phyloP scores from a whole-genome alignment of 2,888 invertebrate species.

The Cryptocephalus moraei region DNA sequence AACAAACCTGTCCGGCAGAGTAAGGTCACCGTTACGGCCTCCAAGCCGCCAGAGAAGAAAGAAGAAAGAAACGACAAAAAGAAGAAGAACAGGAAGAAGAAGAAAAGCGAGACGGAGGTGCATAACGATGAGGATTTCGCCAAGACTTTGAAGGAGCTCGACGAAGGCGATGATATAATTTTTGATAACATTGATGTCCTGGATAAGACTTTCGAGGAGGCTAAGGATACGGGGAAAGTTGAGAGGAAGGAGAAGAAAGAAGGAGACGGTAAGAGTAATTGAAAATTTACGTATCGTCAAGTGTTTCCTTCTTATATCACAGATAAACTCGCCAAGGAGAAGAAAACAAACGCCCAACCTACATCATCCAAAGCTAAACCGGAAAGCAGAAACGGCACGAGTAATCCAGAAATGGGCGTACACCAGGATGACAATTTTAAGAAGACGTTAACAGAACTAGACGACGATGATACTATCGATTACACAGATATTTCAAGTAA shows the following conservation, averaged over 20 bases:
- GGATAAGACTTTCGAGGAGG: constrained; percentile 28
- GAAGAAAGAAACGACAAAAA: constrained; percentile 21
- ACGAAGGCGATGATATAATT: constrained; percentile 48
- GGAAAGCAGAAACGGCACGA: too few relatives aligned
- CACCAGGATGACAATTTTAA: constrained; percentile 1
- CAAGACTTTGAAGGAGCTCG: constrained; percentile 53
- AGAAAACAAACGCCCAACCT: too few relatives aligned
- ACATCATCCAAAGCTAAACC: too few relatives aligned
- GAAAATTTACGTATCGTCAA: too few relatives aligned
- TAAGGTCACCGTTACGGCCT: constrained; percentile 28
- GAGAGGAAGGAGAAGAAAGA: too few relatives aligned
- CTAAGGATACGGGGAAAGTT: neutral
- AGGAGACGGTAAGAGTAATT: neutral
- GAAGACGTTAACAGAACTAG: constrained; percentile 6
- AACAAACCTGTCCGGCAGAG: constrained; percentile 47
- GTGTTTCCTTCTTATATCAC: too few relatives aligned
- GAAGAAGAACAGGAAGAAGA: constrained; percentile 23
- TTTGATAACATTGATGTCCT: constrained; percentile 25
- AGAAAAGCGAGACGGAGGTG: constrained; percentile 37
- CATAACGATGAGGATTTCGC: constrained; percentile 64
- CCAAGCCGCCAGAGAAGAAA: constrained; percentile 18
- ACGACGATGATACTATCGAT: constrained; percentile 13
- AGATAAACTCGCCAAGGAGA: too few relatives aligned
- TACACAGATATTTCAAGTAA: too few relatives aligned
- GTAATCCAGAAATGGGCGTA: neutral